Base-by-base conservation (phyloP, 2,113 vertebrate genomes). In the Archilochus colubris region DNA sequence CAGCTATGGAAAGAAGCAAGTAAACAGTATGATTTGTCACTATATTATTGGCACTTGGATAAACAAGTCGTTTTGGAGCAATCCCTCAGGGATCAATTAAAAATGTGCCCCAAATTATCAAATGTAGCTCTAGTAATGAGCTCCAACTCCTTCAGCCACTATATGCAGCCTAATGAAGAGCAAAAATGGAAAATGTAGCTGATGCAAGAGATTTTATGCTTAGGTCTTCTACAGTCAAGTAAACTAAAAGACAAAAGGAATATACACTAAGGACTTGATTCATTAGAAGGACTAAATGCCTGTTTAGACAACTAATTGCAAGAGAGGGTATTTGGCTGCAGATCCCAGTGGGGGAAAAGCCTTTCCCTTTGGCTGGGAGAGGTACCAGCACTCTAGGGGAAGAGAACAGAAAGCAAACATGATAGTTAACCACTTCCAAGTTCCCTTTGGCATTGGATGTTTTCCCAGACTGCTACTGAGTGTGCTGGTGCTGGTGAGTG, bases 11-110 rank as follows among this genome's bases (percentile, higher is more conserved):
- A 86, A 70, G 72, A 96, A 72, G 21, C 31, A 61, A 89, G 8
- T 19, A 8, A 90, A 88, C 48, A 66, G 14, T 67, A 50, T 59
- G 19, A 91, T 89, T 94, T 96, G 46, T 59, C 66, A 54, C n/a
- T 72, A 6, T 55, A 40, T 76, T 91, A 13, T 58, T 78, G 50
- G 74, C 55, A 96, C 57, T 89, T 93, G 57, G 44, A n/a, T 97
- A 97, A 97, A 96, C 86, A 97, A 93, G 21, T 88, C 23, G 48
- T 96, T 93, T 95, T 95, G 73, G 58, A 89, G 54, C 14, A 86
- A 76, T 89, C 81, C 75, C 91, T 94, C 70, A 88, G 87, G 82
- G 78, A 94, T 89, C 83, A 97, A 93, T 97, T 97, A 80, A 96
- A 97, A 96, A 51, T 88, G 30, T 93, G 53, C 78, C 92, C 84